Percentiles rank a stretch among this genome's conserved stretches.
Evolutionary conservation across 2,797 vertebrate species (phyloP).

Genomic region (Gallinago stenura): DNA sequence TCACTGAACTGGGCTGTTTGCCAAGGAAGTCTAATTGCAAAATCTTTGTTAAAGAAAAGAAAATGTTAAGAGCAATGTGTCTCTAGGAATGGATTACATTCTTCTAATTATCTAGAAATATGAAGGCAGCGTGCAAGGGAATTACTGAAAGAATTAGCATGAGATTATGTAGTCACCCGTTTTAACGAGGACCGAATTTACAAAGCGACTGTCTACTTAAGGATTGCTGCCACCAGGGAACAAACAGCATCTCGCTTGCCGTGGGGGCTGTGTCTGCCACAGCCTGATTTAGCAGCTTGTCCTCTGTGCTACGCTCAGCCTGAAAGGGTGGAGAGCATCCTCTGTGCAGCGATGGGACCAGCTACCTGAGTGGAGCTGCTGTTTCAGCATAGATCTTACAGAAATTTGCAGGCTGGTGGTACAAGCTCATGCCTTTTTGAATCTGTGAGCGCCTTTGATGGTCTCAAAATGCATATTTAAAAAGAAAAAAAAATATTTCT

Average conservation of each 20-base stretch:
- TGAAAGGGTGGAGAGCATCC: background rate
- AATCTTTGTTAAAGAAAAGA: slow-evolving; percentile 26
- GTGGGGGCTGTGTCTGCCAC: background rate
- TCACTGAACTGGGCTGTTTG: background rate
- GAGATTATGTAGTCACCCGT: slow-evolving; percentile 59
- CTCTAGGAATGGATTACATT: slow-evolving; percentile 49
- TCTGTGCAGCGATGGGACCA: fast-evolving
- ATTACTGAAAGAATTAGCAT: slow-evolving; percentile 73
- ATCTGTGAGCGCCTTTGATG: background rate
- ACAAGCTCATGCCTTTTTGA: background rate
- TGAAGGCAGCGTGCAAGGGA: slow-evolving; percentile 54
- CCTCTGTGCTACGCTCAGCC: background rate
- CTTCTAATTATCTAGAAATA: slow-evolving; percentile 75
- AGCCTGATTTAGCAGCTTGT: background rate
- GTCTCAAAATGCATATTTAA: background rate
- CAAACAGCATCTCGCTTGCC: background rate
- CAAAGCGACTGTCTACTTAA: background rate
- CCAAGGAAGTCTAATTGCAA: slow-evolving; percentile 40
- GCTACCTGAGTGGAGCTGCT: background rate
- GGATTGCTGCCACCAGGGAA: slow-evolving; percentile 23
- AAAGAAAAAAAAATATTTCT: background rate
- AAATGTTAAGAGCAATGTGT: slow-evolving; percentile 41
- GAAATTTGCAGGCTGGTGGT: background rate
- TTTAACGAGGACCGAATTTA: slow-evolving; percentile 48
- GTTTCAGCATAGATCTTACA: background rate